A percentile compares a stretch with the other conserved stretches of the same genome.
Evolutionary conservation across 1,140 invertebrate species (phyloP).

Genomic region (Asbolus verrucosus): DNA sequence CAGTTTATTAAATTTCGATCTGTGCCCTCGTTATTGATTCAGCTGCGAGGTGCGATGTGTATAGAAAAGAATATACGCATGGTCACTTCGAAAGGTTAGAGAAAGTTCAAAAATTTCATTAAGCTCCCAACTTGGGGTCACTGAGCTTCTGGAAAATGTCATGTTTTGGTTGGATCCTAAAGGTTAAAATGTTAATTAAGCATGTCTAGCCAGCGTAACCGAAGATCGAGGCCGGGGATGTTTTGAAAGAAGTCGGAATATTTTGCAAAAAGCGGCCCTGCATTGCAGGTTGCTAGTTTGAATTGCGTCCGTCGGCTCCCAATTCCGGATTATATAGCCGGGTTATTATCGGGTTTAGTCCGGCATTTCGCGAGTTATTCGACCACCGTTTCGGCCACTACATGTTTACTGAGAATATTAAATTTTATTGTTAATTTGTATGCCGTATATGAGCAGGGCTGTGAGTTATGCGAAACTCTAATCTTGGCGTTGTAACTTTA

Average conservation of each 20-base stretch:
- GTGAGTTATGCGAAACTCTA: conserved; percentile 46
- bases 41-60: background rate
- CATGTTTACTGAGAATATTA: conserved; percentile 57
- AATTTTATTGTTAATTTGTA: conserved; percentile 58
- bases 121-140: background rate
- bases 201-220: background rate
- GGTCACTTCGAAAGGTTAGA: conserved; percentile 28
- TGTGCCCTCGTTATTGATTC: conserved; percentile 4
- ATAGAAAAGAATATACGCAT: background rate
- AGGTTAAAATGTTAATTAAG: conserved; percentile 33
- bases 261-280: background rate
- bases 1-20: too few relatives aligned
- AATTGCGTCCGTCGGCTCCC: conserved; percentile 4
- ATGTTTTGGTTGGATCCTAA: conserved; percentile 28
- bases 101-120: conserved; percentile 40
- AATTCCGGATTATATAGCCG: too few relatives aligned
- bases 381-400: conserved; percentile 52
- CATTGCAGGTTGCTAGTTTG: conserved; percentile 12
- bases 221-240: background rate
- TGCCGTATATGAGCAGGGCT: conserved; percentile 41
- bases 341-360: conserved; percentile 47
- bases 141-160: conserved; percentile 17
- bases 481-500: conserved; percentile 46
- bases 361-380: conserved; percentile 52
- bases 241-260: background rate